Conservation (phyloP, 2,113 vertebrate genomes). For the Lophotis ruficrista region DNA sequence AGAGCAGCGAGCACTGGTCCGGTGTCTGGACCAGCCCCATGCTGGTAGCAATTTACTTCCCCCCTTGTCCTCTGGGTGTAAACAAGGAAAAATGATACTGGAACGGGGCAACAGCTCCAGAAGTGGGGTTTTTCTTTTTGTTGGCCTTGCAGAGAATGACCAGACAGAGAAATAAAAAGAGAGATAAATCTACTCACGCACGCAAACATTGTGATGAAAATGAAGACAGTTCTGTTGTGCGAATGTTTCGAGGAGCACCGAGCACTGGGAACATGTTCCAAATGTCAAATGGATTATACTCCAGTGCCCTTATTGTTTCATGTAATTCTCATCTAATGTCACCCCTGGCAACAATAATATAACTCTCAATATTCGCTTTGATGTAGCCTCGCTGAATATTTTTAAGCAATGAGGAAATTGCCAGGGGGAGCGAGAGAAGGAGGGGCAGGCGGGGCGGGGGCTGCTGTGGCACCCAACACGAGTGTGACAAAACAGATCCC, state of each 20-base stretch:
- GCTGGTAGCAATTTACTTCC: not conserved
- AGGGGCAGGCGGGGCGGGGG: not conserved
- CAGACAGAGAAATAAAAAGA: not conserved
- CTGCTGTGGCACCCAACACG: not conserved
- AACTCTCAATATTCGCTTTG: constrained; percentile 30
- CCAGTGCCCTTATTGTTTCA: constrained; percentile 41
- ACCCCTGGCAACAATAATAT: constrained; percentile 54
- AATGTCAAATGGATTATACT: constrained; percentile 57
- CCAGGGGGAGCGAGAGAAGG: not conserved
- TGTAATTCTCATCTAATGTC: constrained; percentile 53
- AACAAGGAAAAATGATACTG: not conserved
- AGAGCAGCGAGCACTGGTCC: fast-evolving
- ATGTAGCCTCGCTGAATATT: not conserved
- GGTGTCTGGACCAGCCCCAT: not conserved
- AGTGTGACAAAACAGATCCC: not conserved
- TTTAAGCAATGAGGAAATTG: constrained; percentile 25
- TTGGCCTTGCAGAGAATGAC: not conserved
- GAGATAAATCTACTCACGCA: not conserved
- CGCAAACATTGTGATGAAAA: not conserved
- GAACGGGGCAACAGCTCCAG: not conserved
- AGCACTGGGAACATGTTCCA: constrained; percentile 25
- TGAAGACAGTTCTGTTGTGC: not conserved
- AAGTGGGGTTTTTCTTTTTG: not conserved
- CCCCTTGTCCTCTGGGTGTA: no score
- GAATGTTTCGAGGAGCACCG: not conserved